These are phyloP conservation scores for Neodon shergylaensis DNA, from an alignment of 2,113 vertebrate genomes.

Conservation along the genomic window DNA sequence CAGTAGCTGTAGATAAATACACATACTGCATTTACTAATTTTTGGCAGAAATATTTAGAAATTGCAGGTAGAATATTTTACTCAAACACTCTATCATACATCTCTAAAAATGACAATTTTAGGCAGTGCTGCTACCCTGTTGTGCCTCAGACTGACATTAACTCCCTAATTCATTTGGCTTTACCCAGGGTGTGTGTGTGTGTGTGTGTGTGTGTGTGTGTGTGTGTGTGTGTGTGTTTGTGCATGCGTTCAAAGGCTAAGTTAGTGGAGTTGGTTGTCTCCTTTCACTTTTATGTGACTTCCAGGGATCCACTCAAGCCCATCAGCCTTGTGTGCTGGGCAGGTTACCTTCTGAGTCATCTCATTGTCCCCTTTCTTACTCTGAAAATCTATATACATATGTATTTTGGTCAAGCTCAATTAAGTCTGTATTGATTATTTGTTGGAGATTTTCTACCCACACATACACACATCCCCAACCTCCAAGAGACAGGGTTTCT, in stretches of 20 bases:
- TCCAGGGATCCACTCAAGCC: neutral
- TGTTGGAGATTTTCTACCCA: neutral
- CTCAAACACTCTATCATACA: neutral
- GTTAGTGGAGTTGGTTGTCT: neutral
- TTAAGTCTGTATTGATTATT: neutral
- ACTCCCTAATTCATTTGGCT: neutral
- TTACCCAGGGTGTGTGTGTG: neutral
- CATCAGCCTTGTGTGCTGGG: neutral
- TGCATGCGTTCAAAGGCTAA: neutral
- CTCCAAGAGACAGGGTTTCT: neutral
- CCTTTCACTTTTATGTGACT: neutral
- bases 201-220: too few relatives aligned
- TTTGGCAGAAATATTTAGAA: constrained; percentile 29
- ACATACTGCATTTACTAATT: neutral
- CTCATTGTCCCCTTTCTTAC: neutral
- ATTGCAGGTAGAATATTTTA: neutral
- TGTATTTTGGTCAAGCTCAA: neutral
- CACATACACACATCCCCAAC: too few relatives aligned
- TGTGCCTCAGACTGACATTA: neutral
- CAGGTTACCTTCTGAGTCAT: neutral
- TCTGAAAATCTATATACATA: neutral
- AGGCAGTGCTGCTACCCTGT: neutral
- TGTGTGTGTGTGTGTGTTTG: too few relatives aligned
- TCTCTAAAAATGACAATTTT: neutral
- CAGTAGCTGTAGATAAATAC: neutral